Evolutionary conservation across 1,140 invertebrate genomes (phyloP).

Genomic region (Psilanteris sp.): DNA sequence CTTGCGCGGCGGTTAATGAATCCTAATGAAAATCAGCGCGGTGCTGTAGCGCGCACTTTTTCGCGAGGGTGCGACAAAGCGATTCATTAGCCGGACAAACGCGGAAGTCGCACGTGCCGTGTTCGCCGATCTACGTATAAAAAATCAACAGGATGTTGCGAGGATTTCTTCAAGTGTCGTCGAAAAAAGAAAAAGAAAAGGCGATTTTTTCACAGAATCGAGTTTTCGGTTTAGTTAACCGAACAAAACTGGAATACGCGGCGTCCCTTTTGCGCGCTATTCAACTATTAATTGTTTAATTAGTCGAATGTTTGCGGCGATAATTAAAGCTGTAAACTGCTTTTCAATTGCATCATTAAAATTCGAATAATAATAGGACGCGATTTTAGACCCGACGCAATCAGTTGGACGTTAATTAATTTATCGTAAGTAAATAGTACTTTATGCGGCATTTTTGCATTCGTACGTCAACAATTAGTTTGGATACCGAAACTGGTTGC

Average conservation of each 20-base stretch:
- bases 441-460: background rate
- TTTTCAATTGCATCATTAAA: constrained; percentile 53
- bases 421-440: constrained; percentile 11
- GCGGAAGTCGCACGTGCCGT: constrained; percentile 71
- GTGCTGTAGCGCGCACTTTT: constrained; percentile 56
- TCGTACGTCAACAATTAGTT: constrained; percentile 6
- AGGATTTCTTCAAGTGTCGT: constrained; percentile 3
- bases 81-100: constrained; percentile 79
- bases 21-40: constrained; percentile 60
- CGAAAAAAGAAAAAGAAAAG: no score
- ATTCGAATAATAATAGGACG: constrained; percentile 51
- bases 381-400: constrained; percentile 30
- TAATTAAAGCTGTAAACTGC: constrained; percentile 55
- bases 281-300: constrained; percentile 58
- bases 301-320: constrained; percentile 46
- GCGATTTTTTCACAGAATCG: constrained; percentile 17
- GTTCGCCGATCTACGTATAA: constrained; percentile 48
- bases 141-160: constrained; percentile 45
- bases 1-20: constrained; percentile 49
- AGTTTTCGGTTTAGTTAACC: constrained; percentile 44
- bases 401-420: constrained; percentile 27
- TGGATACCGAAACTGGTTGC: constrained; percentile 22
- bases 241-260: constrained; percentile 39
- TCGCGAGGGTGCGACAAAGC: constrained; percentile 71
- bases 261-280: constrained; percentile 41